A percentile compares a stretch with the other conserved stretches of the same genome.
phyloP scores from a whole-genome alignment of 2,888 invertebrate species.

The Cylindroiulus punctatus region DNA sequence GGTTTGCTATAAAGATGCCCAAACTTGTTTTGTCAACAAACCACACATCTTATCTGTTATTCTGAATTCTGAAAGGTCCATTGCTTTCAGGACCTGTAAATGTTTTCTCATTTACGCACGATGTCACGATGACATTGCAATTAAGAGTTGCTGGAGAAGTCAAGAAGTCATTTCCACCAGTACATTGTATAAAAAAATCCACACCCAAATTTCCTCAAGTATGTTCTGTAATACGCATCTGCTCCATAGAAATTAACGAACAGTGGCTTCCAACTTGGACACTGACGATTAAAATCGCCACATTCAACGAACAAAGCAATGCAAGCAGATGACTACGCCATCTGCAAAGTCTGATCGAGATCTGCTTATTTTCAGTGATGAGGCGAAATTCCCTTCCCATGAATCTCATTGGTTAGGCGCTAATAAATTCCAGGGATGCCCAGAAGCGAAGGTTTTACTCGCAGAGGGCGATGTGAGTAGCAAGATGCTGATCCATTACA shows the following conservation, averaged over 20 bases:
- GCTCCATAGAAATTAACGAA: too few species aligned
- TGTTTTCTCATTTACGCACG: too few species aligned
- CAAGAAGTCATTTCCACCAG: too few species aligned
- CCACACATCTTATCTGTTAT: too few species aligned
- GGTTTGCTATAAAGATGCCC: neutral
- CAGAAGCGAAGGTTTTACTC: neutral
- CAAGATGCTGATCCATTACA: slow-evolving; percentile 1
- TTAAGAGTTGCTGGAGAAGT: too few species aligned
- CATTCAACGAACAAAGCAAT: neutral
- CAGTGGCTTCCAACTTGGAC: neutral
- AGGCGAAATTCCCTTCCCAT: neutral
- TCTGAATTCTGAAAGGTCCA: too few species aligned
- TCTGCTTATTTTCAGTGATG: neutral
- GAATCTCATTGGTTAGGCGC: neutral
- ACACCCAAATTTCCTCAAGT: too few species aligned
- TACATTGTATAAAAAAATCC: too few species aligned
- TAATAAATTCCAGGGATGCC: neutral
- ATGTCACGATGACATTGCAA: too few species aligned
- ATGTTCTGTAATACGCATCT: too few species aligned
- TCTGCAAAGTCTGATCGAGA: neutral
- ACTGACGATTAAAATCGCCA: too few species aligned
- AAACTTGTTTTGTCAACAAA: neutral
- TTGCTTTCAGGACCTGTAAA: too few species aligned
- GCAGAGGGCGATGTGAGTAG: neutral
- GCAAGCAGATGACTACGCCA: neutral